These are phyloP conservation scores for Mesorhabditis spiculigera DNA, from an alignment of 2,888 invertebrate genomes.

Conservation along the genomic window DNA sequence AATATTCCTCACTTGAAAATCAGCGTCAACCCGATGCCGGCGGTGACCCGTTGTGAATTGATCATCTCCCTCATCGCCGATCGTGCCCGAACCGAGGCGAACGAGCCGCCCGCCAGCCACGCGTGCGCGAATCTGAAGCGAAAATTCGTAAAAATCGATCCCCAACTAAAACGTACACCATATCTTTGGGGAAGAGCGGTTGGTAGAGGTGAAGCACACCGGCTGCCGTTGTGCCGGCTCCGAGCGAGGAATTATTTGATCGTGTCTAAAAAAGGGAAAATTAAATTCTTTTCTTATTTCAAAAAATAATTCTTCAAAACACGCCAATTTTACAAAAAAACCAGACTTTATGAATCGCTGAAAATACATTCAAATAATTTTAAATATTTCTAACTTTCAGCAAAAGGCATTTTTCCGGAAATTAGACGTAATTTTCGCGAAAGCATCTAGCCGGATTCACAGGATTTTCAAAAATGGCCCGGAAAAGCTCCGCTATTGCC, in stretches of 20 bases:
- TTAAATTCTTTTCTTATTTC: background rate
- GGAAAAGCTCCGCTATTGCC: too few species aligned
- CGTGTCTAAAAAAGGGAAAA: conserved; percentile 70
- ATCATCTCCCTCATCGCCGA: conserved; percentile 40
- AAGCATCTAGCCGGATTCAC: too few species aligned
- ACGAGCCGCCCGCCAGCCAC: conserved; percentile 71
- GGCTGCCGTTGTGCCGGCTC: conserved; percentile 76
- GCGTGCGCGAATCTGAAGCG: conserved; percentile 68
- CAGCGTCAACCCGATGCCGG: conserved; percentile 80
- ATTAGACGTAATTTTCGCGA: too few species aligned
- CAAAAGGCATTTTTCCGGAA: too few species aligned
- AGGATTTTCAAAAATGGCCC: too few species aligned
- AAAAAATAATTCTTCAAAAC: too few species aligned
- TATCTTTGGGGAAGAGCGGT: conserved; percentile 69
- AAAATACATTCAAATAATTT: too few species aligned
- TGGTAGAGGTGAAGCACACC: conserved; percentile 81
- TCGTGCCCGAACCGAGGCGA: conserved; percentile 42
- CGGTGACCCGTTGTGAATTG: conserved; percentile 67
- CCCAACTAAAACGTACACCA: conserved; percentile 69
- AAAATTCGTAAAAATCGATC: too few species aligned
- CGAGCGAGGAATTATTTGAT: conserved; percentile 67
- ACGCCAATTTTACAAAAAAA: conserved; percentile 60
- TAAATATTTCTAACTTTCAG: too few species aligned
- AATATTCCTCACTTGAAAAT: conserved; percentile 67
- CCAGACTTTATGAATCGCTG: background rate